Conservation (phyloP, 2,888 invertebrate genomes). For the Amblyjoppa fuscipennis region DNA sequence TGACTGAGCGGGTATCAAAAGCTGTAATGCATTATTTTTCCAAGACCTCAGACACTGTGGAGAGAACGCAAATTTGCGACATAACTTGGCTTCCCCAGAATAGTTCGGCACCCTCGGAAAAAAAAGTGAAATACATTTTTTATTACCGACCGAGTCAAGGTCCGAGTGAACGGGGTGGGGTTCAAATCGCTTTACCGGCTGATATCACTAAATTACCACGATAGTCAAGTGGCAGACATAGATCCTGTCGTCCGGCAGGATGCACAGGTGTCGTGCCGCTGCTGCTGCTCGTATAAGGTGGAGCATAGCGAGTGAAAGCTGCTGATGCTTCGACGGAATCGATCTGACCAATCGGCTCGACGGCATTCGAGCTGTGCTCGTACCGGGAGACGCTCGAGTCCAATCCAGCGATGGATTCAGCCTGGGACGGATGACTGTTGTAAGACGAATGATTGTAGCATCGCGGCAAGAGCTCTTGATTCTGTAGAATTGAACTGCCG, state of each 20-base stretch:
- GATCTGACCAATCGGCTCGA: constrained; percentile 45
- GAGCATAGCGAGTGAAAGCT: constrained; percentile 50
- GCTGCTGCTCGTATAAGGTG: constrained; percentile 46
- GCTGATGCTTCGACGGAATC: constrained; percentile 55
- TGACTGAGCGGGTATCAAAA: too few relatives aligned
- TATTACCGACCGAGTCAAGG: too few relatives aligned
- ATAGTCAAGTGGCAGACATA: constrained; percentile 56
- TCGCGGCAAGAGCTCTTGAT: constrained; percentile 70
- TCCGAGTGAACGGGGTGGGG: too few relatives aligned
- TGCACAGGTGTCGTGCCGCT: constrained; percentile 57
- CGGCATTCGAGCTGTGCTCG: constrained; percentile 67
- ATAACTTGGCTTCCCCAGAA: too few relatives aligned
- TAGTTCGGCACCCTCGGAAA: too few relatives aligned
- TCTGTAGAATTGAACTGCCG: constrained; percentile 68
- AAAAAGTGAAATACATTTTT: too few relatives aligned
- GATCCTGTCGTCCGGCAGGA: constrained; percentile 49
- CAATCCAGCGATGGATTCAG: constrained; percentile 40
- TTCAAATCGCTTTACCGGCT: neutral
- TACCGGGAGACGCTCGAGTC: constrained; percentile 69
- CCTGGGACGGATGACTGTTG: constrained; percentile 68
- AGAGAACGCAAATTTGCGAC: too few relatives aligned
- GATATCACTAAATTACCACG: constrained; percentile 50
- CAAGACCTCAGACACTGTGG: too few relatives aligned
- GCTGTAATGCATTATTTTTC: too few relatives aligned
- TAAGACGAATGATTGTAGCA: constrained; percentile 75